Evolutionary conservation across 2,888 invertebrate genomes (phyloP), one percentile per base, ranked within the genome.

Genomic region (Megalurothrips usitatus): DNA sequence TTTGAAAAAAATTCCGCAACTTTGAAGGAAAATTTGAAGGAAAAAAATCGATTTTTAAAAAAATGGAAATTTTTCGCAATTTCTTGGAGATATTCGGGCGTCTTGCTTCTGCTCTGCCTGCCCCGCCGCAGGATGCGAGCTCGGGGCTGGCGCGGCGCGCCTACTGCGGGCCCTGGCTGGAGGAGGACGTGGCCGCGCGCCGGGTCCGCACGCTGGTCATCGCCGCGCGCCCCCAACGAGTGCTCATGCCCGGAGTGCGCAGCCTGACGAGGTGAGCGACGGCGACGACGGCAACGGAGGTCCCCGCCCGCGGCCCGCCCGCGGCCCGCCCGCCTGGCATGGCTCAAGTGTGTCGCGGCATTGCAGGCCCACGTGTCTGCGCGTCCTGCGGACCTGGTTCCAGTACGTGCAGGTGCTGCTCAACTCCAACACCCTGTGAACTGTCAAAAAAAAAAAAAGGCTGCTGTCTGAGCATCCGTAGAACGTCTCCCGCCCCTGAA

Each of bases 341-440:
- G 52, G 17, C 52, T 52, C 14, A 52, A 52, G 14, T 58, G 58
- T 58, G 58, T 52, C 52, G 52, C 52, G 17, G 17, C 52, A n/a
- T 17, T 14, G 12, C 58, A 58, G 58, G 58, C 58, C 58, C 19
- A 58, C 58, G 19, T 58, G 58, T n/a, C 58, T 58, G 14, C 8
- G 4, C 14, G 58, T n/a, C 17, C 17, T 58, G 14, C 58, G 58
- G 14, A 58, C 17, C 19, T 58, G 58, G 58, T 58, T 58, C 14
- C 58, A 58, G 58, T 58, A 58, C 58, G 58, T 58, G 58, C 58
- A 58, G 58, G 58, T 58, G 12, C 58, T 58, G 58, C 58, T 58
- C 58, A 58, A 58, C 58, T 58, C n/a, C 14, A n/a, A 58, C 58
- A 58, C 17, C 58, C 17, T 58, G 14, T 58, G 58, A n/a, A 58